phyloP scores from a whole-genome alignment of 2,888 invertebrate species.

The Tineola bisselliella region DNA sequence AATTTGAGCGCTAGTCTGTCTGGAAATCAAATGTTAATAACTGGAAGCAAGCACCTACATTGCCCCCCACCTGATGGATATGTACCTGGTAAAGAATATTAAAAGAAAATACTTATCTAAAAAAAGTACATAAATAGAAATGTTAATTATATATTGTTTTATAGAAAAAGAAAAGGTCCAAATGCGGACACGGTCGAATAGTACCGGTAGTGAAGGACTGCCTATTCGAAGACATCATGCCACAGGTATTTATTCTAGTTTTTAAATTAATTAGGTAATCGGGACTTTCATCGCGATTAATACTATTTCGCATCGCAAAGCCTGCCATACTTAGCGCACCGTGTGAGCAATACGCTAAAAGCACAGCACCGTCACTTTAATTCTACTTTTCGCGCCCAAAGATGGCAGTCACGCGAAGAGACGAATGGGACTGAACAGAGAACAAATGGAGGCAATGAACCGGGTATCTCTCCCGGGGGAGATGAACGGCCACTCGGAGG shows the following conservation, averaged over 20 bases:
- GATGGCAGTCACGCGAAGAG: conserved; percentile 69
- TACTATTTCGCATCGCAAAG: neutral
- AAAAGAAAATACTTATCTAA: neutral
- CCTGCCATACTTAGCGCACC: neutral
- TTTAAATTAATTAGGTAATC: neutral
- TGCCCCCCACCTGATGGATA: conserved; percentile 77
- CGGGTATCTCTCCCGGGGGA: conserved; percentile 53
- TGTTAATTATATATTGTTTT: conserved; percentile 21
- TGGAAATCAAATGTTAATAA: conserved; percentile 80
- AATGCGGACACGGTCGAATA: conserved; percentile 66
- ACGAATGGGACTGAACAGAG: conserved; percentile 67
- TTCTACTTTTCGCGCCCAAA: conserved; percentile 44
- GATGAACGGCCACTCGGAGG: conserved; percentile 28
- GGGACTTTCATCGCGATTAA: neutral
- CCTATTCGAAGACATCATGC: conserved; percentile 68
- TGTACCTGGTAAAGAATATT: conserved; percentile 44
- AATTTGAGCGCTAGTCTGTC: conserved; percentile 69
- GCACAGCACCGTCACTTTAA: conserved; percentile 7
- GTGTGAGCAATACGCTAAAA: conserved; percentile 4
- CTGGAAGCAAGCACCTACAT: conserved; percentile 82
- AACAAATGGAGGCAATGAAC: conserved; percentile 66
- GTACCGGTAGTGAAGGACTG: conserved; percentile 67
- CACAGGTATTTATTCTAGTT: conserved; percentile 42
- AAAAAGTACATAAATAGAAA: neutral
- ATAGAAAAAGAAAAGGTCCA: conserved; percentile 64